Base-by-base conservation (phyloP, 2,113 vertebrate species). In the Aramus guarauna region DNA sequence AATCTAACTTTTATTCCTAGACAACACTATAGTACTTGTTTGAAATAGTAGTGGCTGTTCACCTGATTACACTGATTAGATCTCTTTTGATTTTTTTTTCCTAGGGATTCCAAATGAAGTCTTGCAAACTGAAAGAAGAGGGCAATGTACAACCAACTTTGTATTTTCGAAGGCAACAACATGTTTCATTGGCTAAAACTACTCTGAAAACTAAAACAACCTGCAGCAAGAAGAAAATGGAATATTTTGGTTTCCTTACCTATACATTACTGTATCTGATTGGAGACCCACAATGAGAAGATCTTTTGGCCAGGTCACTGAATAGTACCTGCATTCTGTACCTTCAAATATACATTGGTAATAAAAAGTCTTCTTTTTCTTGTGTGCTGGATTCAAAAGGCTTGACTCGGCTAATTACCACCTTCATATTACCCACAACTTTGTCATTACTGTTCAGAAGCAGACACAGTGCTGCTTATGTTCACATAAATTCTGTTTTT, bases 121-220 rank as follows among this genome's bases (percentile, higher is more conserved):
- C 23, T 79, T 85, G 9, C 9, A 67, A 72, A 37, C 5, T 74
- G 7, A 39, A 87, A 24, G 58, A 80, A 8, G 13, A 82, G n/a
- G 6, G 24, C 84, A 32, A 30, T 53, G 20, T 71, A 47, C 11
- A 92, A 23, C 39, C 82, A 67, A 15, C 19, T 32, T 80, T 75
- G 69, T 94, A 90, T 90, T 94, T 97, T 95, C 95, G 84, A 95
- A 97, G 63, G 48, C 64, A 97, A 60, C 9, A 92, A 72, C 16
- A 3, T 62, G 29, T 60, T 56, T 83, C 17, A 8, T n/a, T 91
- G 23, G 10, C 27, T 83, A 67, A 91, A 71, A 47, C 8, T 58
- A 24, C 24, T 43, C 18, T 45, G 18, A 55, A 85, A 93, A 74
- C 4, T 71, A 79, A 56, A 39, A 1, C 5, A 75, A 11, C 3